phyloP scores from a whole-genome alignment of 2,113 vertebrate species.

The Oryzias curvinotus region DNA sequence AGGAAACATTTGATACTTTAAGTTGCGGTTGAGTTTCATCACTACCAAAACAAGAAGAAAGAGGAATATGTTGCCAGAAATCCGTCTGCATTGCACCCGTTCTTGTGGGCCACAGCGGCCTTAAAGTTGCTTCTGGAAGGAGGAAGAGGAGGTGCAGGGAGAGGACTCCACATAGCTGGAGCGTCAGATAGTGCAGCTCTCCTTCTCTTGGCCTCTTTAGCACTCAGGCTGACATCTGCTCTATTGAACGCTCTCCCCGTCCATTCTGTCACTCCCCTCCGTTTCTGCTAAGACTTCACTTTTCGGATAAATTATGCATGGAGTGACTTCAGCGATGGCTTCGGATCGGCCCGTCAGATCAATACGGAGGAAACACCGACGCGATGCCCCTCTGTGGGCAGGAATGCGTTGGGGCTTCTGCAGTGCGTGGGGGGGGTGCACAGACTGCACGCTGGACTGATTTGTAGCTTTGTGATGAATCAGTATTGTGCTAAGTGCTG shows the following conservation, averaged over 20 bases:
- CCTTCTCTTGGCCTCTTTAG: constrained; percentile 70
- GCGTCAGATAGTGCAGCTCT: constrained; percentile 74
- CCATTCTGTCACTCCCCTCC: constrained; percentile 27
- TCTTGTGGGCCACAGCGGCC: neutral
- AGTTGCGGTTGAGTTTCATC: constrained; percentile 1
- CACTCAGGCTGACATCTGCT: constrained; percentile 69
- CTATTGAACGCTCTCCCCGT: constrained; percentile 45
- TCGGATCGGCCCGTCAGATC: constrained; percentile 5
- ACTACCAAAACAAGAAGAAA: neutral
- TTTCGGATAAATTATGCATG: constrained; percentile 27
- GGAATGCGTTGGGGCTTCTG: constrained; percentile 52
- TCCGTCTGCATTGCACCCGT: neutral
- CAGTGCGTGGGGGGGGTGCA: constrained; percentile 23
- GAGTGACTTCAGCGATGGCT: constrained; percentile 26
- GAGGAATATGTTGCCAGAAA: neutral
- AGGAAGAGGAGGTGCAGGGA: constrained; percentile 3
- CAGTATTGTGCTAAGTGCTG: constrained; percentile 71
- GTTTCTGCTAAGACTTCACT: constrained; percentile 34
- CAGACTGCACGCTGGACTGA: constrained; percentile 64
- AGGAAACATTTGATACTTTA: constrained; percentile 41
- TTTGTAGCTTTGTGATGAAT: constrained; percentile 72
- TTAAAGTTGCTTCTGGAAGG: constrained; percentile 5
- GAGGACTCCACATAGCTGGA: constrained; percentile 58
- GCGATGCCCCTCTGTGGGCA: constrained; percentile 25
- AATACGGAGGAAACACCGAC: constrained; percentile 20